Conservation (phyloP, 1,140 invertebrate species). For the Medauroidea extradentata region DNA sequence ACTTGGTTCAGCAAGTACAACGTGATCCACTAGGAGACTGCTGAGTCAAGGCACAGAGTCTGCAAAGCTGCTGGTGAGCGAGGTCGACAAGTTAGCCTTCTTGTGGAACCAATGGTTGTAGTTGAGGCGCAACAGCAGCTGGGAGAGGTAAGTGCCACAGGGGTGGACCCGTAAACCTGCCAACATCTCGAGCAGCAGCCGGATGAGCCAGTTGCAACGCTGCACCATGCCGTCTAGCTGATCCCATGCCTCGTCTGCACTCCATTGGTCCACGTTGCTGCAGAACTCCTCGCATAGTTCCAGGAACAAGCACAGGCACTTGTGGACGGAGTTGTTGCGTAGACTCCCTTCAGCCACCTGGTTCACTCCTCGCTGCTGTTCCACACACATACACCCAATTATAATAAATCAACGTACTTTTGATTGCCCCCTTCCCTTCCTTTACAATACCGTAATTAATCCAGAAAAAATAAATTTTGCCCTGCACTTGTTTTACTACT, state of each 20-base stretch:
- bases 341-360: constrained; percentile 30
- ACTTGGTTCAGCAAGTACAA: too few relatives aligned
- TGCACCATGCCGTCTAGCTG: constrained; percentile 12
- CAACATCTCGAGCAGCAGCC: constrained; percentile 54
- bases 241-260: constrained; percentile 43
- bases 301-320: constrained; percentile 47
- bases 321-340: constrained; percentile 46
- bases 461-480: too few relatives aligned
- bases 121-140: constrained; percentile 65
- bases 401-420: too few relatives aligned
- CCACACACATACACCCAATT: too few relatives aligned
- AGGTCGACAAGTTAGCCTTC: neutral
- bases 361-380: constrained; percentile 34
- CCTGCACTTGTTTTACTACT: too few relatives aligned
- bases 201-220: constrained; percentile 53
- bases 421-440: too few relatives aligned
- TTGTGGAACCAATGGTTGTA: constrained; percentile 58
- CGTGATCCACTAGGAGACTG: too few relatives aligned
- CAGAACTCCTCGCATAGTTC: constrained; percentile 54
- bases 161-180: constrained; percentile 57
- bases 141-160: constrained; percentile 60
- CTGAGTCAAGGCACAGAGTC: too few relatives aligned
- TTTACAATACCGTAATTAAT: too few relatives aligned
- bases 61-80: too few relatives aligned
- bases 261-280: constrained; percentile 44